Conservation (phyloP, 1,140 invertebrate genomes). For the Philopotamus ludificatus region DNA sequence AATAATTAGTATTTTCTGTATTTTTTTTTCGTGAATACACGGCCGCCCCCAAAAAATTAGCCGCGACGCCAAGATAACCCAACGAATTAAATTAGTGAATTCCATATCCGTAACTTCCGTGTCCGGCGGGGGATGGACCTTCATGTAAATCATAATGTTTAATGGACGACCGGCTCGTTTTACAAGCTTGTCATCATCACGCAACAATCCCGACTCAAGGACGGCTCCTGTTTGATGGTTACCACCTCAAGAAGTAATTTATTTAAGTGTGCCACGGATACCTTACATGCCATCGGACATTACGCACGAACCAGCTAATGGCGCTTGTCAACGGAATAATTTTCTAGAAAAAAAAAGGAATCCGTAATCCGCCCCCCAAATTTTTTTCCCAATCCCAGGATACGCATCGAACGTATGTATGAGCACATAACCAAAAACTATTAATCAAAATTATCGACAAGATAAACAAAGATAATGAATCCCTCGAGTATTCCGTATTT, state of each 20-base stretch:
- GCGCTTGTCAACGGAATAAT: too few species aligned
- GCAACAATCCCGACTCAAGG: conserved; percentile 3
- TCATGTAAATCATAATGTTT: conserved; percentile 40
- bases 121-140: conserved; percentile 17
- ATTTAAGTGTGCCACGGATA: conserved; percentile 11
- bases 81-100: conserved; percentile 34
- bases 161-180: conserved; percentile 25
- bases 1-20: too few species aligned
- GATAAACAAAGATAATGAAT: too few species aligned
- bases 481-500: too few species aligned
- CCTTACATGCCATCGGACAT: conserved; percentile 3
- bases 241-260: conserved; percentile 24
- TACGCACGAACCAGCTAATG: too few species aligned
- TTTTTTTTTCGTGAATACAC: too few species aligned
- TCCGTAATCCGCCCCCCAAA: too few species aligned
- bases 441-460: too few species aligned
- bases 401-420: too few species aligned
- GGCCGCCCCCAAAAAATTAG: neutral
- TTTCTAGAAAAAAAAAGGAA: too few species aligned
- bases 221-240: neutral
- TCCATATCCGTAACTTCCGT: conserved; percentile 29
- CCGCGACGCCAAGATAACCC: conserved; percentile 16
- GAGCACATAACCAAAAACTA: too few species aligned
- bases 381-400: too few species aligned
- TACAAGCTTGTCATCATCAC: conserved; percentile 26